Percentiles rank a stretch among this genome's conserved stretches.
These are phyloP conservation scores for Halictus rubicundus DNA, from an alignment of 1,140 invertebrate species.

Conservation along the genomic window DNA sequence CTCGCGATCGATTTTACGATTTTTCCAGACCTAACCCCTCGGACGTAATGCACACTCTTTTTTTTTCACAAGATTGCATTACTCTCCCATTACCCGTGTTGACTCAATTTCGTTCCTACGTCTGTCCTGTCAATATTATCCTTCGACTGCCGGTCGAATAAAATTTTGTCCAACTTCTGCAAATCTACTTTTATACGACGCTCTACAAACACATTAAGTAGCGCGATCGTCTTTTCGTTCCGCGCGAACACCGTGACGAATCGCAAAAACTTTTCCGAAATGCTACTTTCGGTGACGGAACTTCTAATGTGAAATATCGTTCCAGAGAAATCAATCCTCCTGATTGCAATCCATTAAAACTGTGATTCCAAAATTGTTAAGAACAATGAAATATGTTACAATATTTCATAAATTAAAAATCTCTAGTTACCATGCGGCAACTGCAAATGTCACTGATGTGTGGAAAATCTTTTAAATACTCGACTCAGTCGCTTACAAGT, in stretches of 20 bases:
- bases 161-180: constrained; percentile 39
- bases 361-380: no score
- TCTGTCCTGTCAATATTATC: constrained; percentile 41
- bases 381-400: no score
- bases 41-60: constrained; percentile 11
- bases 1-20: constrained; percentile 36
- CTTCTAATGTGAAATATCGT: no score
- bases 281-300: neutral
- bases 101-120: constrained; percentile 45
- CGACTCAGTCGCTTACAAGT: no score
- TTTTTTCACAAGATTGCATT: constrained; percentile 33
- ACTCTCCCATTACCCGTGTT: constrained; percentile 45
- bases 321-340: no score
- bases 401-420: no score
- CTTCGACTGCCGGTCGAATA: constrained; percentile 29
- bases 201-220: constrained; percentile 32
- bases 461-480: no score
- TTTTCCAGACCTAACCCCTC: neutral
- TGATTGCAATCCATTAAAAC: no score
- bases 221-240: neutral
- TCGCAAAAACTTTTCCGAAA: no score
- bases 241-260: constrained; percentile 6
- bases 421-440: no score
- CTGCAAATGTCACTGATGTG: no score
- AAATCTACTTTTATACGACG: constrained; percentile 28